Evolutionary conservation across 2,888 invertebrate species (phyloP).

Genomic region (Sacculina carcini): DNA sequence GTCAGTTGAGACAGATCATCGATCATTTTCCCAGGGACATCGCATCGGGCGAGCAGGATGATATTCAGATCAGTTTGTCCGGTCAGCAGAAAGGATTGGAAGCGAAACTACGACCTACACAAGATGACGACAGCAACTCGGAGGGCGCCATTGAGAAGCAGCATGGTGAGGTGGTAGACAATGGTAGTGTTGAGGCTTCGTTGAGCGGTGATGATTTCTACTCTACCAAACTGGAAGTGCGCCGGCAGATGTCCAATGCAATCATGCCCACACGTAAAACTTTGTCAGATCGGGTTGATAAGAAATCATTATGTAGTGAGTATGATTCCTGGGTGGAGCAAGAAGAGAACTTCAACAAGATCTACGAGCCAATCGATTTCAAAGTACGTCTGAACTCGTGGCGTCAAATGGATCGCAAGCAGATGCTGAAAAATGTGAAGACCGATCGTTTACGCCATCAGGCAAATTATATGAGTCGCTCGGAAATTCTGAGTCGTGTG

Average conservation of each 20-base stretch:
- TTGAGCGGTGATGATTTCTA: too few species aligned
- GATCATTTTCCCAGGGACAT: conserved; percentile 7
- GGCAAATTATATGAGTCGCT: conserved; percentile 11
- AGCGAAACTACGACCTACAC: too few species aligned
- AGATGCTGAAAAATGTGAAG: conserved; percentile 12
- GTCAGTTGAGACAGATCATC: conserved; percentile 13
- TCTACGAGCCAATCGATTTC: conserved; percentile 16
- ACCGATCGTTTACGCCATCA: conserved; percentile 11
- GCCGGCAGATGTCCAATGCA: not conserved
- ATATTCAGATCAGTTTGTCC: too few species aligned
- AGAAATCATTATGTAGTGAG: conserved; percentile 3
- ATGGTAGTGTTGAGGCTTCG: too few species aligned
- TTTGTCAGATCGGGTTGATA: not conserved
- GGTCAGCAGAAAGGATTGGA: too few species aligned
- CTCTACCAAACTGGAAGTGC: not conserved
- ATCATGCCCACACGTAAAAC: not conserved
- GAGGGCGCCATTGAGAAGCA: too few species aligned
- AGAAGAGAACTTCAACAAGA: conserved; percentile 15
- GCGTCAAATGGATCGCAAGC: conserved; percentile 13
- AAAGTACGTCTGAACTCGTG: conserved; percentile 11
- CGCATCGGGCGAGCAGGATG: too few species aligned
- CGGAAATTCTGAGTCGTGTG: conserved; percentile 13
- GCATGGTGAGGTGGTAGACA: too few species aligned
- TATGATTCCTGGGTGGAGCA: conserved; percentile 15
- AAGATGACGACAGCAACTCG: not conserved